Evolutionary conservation across 2,797 vertebrate species (phyloP), one percentile per base, ranked within the genome.

Genomic region (Taeniopygia guttata): DNA sequence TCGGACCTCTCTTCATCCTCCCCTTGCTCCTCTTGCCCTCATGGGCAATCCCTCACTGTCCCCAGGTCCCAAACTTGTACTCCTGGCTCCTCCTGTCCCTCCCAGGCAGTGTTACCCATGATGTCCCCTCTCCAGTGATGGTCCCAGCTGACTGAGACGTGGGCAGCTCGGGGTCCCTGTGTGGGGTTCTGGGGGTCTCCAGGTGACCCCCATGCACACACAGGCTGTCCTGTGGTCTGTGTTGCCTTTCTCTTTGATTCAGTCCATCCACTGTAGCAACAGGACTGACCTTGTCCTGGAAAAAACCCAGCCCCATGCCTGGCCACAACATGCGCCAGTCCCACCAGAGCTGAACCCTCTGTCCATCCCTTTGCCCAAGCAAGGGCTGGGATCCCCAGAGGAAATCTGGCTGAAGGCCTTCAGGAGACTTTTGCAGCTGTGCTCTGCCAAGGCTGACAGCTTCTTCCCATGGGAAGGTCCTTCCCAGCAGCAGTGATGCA

Each of bases 61-160:
- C 84, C 20, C 42, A 45, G 9, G 43, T 46, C 60, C 40, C 51
- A 56, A 7, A 12, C 13, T 43, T 0, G 0, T 0, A 10, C 5
- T 46, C 34, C 51, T 32, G 13, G 22, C 56, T 22, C 58, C 11
- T 27, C 42, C 36, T 36, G 38, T 12, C 38, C 78, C 45, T 34
- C 17, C 13, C 15, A 58, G n/a, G 7, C 62, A n/a, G 18, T 1
- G 1, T 4, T 48, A 25, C 20, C 72, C 3, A 2, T 45, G 34
- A 6, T 69, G 36, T 43, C 26, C 16, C 27, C 72, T 49, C 52
- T 30, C 20, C 11, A 3, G 20, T 27, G 48, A 40, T 7, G 11
- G 6, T 55, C 29, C 42, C 34, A 22, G 30, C 25, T 22, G 36
- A 14, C 32, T 1, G 5, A 30, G 20, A 13, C 0, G 3, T 48